Base-by-base conservation (phyloP, 2,113 vertebrate genomes). In the Lepisosteus oculatus region DNA sequence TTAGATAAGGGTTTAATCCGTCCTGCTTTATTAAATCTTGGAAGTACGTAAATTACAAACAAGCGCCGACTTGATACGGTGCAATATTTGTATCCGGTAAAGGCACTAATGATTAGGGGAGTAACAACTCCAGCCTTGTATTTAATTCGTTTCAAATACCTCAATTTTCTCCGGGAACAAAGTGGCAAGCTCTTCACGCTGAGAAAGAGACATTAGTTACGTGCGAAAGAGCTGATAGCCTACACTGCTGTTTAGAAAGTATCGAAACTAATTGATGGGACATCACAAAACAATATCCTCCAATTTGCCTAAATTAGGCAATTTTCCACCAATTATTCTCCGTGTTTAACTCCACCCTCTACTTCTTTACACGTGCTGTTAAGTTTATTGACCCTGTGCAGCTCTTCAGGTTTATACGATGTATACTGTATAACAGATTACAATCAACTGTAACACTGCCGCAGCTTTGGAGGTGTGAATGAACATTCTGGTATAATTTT, bases 181-280 rank as follows among this genome's bases (percentile, higher is more conserved):
- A 15, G 62, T 9, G 42, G 13, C 62, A 29, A 65, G 17, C 62
- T 2, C 14, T 11, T 42, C 62, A 29, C 29, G 29, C 29, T 29
- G 29, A 29, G 29, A 29, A 29, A 2, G 62, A 42, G 29, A 65
- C 62, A 12, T 29, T 12, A 65, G 6, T 29, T 6, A 29, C 17
- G 8, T 65, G 6, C 9, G 62, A 65, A 65, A 42, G 29, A 29
- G 17, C 62, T 65, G 42, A 61, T 61, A 43, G 62, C 62, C 17
- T 42, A 29, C 6, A 41, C 29, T 41, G n/a, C 6, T 65, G 62
- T 65, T 41, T 29, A 64, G 15, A 42, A 65, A 65, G 62, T 65
- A 43, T 65, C 29, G 62, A 41, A 65, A 65, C 62, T 73, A 68
- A 73, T 63, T 73, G 57, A 29, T 62, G 43, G 56, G 51, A 63